These are phyloP conservation scores for Charaxes varanes DNA, from an alignment of 1,140 invertebrate genomes.

Conservation along the genomic window DNA sequence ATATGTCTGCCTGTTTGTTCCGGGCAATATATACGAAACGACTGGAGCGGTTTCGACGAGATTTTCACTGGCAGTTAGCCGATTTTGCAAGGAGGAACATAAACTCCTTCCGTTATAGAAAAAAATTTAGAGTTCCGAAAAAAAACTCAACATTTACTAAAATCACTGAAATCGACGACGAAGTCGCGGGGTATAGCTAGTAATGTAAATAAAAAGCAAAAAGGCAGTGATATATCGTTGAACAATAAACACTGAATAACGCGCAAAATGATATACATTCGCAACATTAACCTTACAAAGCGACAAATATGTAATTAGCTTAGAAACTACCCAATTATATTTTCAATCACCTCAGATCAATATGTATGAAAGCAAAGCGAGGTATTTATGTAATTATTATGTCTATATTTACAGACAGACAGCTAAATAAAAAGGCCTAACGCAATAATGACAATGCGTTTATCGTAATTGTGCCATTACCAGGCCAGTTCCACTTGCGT, in stretches of 20 bases:
- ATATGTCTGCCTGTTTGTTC: no score
- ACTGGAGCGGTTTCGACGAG: no score
- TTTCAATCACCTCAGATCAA: slow-evolving; percentile 21
- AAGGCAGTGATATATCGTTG: no score
- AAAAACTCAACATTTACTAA: no score
- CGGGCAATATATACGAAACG: no score
- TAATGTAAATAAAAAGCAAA: no score
- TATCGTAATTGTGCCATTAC: slow-evolving; percentile 30
- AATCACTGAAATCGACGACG: no score
- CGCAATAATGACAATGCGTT: slow-evolving; percentile 38
- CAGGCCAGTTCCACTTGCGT: slow-evolving; percentile 7
- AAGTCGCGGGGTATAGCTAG: no score
- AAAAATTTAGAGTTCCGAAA: no score
- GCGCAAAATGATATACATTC: not conserved
- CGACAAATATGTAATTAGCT: slow-evolving; percentile 18
- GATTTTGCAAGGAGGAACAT: no score
- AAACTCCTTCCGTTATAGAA: no score
- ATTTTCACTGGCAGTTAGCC: no score
- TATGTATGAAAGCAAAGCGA: slow-evolving; percentile 15
- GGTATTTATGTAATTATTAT: slow-evolving; percentile 20
- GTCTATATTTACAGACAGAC: slow-evolving; percentile 21
- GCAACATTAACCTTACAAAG: slow-evolving; percentile 13
- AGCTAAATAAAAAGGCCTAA: slow-evolving; percentile 31
- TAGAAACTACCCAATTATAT: slow-evolving; percentile 15
- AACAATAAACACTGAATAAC: not conserved